Evolutionary conservation across 2,888 invertebrate genomes (phyloP).

Genomic region (Polyommatus icarus): DNA sequence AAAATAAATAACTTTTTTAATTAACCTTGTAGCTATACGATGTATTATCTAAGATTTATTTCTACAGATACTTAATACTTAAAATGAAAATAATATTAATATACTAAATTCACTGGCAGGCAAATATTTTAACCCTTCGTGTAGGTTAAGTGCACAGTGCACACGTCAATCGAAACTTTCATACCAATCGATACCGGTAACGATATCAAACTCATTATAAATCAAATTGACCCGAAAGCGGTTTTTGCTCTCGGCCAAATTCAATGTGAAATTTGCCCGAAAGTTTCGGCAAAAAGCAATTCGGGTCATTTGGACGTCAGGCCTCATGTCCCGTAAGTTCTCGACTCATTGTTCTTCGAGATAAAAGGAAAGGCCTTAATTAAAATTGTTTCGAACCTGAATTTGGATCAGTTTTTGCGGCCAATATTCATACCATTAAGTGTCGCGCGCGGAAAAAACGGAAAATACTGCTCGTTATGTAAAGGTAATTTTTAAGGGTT

Average conservation of each 20-base stretch:
- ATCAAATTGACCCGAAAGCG: slow-evolving; percentile 72
- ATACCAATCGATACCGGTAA: slow-evolving; percentile 47
- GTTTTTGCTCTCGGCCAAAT: slow-evolving; percentile 71
- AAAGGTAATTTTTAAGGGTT: not conserved
- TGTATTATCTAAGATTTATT: too few species aligned
- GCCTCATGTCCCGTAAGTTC: slow-evolving; percentile 70
- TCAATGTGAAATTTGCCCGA: slow-evolving; percentile 71
- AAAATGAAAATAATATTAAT: too few species aligned
- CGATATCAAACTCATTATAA: slow-evolving; percentile 75
- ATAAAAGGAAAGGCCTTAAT: slow-evolving; percentile 66
- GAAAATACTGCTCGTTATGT: not conserved
- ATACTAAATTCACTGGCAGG: too few species aligned
- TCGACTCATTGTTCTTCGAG: slow-evolving; percentile 69
- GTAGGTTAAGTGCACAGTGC: not conserved
- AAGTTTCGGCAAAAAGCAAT: slow-evolving; percentile 73
- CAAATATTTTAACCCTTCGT: not conserved
- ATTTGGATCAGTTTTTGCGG: slow-evolving; percentile 46
- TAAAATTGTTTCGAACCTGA: slow-evolving; percentile 60
- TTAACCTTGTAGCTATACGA: too few species aligned
- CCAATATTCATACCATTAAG: slow-evolving; percentile 39
- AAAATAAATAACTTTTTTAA: too few species aligned
- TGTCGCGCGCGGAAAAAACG: slow-evolving; percentile 5
- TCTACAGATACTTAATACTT: too few species aligned
- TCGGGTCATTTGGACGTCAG: slow-evolving; percentile 62
- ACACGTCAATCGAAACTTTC: not conserved